Evolutionary conservation across 2,888 invertebrate species (phyloP).

Genomic region (Drosophila rubida): DNA sequence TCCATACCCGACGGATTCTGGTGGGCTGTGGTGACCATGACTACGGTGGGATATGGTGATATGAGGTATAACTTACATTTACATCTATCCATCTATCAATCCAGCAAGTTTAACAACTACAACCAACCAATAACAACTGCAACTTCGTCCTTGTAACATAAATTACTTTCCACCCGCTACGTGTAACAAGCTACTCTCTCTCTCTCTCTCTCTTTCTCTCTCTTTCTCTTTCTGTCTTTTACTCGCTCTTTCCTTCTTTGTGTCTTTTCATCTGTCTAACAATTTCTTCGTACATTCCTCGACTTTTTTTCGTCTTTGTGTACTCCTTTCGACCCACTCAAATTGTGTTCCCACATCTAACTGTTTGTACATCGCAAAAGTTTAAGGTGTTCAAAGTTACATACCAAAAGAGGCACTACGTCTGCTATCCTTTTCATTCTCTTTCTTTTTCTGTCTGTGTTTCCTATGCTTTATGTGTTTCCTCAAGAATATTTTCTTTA

Average conservation of each 20-base stretch:
- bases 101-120: constrained; percentile 29
- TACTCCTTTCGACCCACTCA: constrained; percentile 14
- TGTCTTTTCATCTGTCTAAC: constrained; percentile 17
- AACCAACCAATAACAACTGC: constrained; percentile 26
- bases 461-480: not conserved
- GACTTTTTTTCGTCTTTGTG: constrained; percentile 7
- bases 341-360: not conserved
- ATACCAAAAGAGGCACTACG: not conserved
- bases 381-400: too few relatives aligned
- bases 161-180: constrained; percentile 40
- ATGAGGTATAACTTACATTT: constrained; percentile 90
- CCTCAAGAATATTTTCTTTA: not conserved
- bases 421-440: not conserved
- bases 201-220: constrained; percentile 20
- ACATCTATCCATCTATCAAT: constrained; percentile 41
- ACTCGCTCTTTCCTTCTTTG: constrained; percentile 13
- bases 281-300: constrained; percentile 7
- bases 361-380: not conserved
- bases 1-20: constrained; percentile 99
- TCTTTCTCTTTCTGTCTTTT: constrained; percentile 19
- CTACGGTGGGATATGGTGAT: constrained; percentile 99
- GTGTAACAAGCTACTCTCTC: constrained; percentile 41
- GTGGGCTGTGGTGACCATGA: constrained; percentile 99
- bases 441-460: not conserved
- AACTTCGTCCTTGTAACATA: constrained; percentile 47